Base-by-base conservation (phyloP, 92 coral and sea anemone species). In the Epizoanthus scotinus region DNA sequence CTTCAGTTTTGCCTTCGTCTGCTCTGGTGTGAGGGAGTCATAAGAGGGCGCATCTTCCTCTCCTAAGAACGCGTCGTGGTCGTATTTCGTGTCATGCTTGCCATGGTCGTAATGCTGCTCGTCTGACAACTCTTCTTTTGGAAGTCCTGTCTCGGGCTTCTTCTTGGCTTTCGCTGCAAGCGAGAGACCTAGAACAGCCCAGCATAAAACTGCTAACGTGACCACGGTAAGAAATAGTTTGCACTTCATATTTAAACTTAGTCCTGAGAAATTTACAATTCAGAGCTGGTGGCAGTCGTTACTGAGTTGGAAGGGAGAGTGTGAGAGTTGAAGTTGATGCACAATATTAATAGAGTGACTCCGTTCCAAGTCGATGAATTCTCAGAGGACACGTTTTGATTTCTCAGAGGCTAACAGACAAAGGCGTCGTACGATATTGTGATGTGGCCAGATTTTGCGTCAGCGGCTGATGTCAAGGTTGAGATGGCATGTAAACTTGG, bases 21-120 rank as follows among this genome's bases (percentile, higher is more conserved):
- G 86, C 8, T 64, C 81, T 0, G 84, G 83, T 0, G 88, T 81
- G 19, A 92, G 67, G 2, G 84, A 61, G 5, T 80, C 71, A 82
- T 84, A 90, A 31, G 55, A 70, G 1, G 47, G 66, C 0, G 97
- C 94, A n/a, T 78, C 71, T 7, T 90, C 85, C 81, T 88, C 84
- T 21, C 97, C 97, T 0, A 92, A 87, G 58, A 92, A 92, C 24
- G 97, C 97, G 12, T 90, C 92, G 20, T 90, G 94, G 63, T 92
- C 94, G 77, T 79, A 90, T 38, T 87, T 74, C 0, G 66, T 3
- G n/a, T 83, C 83, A 18, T 90, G 97, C 6, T 26, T 44, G 28
- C 84, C 90, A 13, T 77, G 79, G 52, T 83, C 89, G 31, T 63
- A 85, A 60, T 92, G 94, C 12, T 90, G 73, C 14, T 27, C 25